phyloP scores from a whole-genome alignment of 53 echinoderm and acorn worm species.

The Mesocentrotus franciscanus region DNA sequence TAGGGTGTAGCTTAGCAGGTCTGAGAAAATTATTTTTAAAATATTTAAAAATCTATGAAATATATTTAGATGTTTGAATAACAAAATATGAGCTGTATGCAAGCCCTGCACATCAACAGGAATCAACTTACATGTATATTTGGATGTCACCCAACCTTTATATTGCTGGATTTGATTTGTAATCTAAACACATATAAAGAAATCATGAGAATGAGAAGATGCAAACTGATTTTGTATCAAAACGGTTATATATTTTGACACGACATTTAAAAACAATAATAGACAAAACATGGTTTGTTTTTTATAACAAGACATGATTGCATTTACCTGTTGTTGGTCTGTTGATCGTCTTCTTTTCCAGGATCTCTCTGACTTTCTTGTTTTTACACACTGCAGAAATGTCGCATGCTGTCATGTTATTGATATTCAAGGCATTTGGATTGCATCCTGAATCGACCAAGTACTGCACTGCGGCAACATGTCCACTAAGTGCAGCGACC shows the following conservation, averaged over 20 bases:
- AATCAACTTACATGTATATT: too few relatives aligned
- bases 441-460: slow-evolving; percentile 72
- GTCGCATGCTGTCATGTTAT: slow-evolving; percentile 84
- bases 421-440: slow-evolving; percentile 79
- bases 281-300: too few relatives aligned
- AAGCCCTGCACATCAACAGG: too few relatives aligned
- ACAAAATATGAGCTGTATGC: too few relatives aligned
- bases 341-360: slow-evolving; percentile 87
- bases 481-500: slow-evolving; percentile 86
- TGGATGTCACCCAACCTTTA: too few relatives aligned
- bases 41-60: too few relatives aligned
- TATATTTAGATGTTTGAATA: too few relatives aligned
- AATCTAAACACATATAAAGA: too few relatives aligned
- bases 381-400: slow-evolving; percentile 78
- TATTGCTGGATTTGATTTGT: too few relatives aligned
- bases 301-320: not conserved
- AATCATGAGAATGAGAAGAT: not conserved
- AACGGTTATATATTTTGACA: not conserved
- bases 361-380: slow-evolving; percentile 73
- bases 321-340: slow-evolving; percentile 80
- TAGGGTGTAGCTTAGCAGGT: too few relatives aligned
- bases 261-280: not conserved
- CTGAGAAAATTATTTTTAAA: too few relatives aligned
- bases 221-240: not conserved
- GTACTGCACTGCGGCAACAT: slow-evolving; percentile 36